Evolutionary conservation across 2,888 invertebrate genomes (phyloP).

Genomic region (Platyscelio sp.): DNA sequence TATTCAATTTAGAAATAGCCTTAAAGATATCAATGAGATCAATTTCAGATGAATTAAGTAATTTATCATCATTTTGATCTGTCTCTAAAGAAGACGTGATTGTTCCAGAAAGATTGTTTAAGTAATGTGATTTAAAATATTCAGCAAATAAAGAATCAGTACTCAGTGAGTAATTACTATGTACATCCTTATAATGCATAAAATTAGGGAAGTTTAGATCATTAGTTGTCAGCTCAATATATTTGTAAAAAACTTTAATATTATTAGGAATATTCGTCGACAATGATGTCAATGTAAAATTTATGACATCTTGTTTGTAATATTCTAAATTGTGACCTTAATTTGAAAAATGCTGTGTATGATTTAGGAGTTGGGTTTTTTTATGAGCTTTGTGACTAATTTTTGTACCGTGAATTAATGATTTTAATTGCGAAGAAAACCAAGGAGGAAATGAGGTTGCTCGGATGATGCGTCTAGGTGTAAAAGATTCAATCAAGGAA

Average conservation of each 20-base stretch:
- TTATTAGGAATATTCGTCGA: background rate
- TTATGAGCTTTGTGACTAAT: background rate
- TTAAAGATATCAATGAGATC: background rate
- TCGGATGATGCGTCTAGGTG: background rate
- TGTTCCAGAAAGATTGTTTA: no score
- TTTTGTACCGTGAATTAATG: background rate
- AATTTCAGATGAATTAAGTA: background rate
- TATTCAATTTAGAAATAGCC: background rate
- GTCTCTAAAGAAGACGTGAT: no score
- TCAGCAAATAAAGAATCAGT: background rate
- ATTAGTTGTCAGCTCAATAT: background rate
- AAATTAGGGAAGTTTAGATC: background rate
- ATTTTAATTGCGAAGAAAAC: background rate
- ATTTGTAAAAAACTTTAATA: background rate
- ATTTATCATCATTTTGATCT: background rate
- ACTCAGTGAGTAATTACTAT: background rate
- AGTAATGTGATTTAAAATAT: background rate
- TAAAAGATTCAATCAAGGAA: background rate
- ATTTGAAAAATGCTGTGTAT: background rate
- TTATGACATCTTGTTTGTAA: background rate
- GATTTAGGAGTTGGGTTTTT: background rate
- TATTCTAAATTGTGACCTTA: background rate
- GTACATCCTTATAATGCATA: background rate
- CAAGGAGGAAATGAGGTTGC: background rate
- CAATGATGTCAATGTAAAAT: background rate